Percentiles rank a stretch among this genome's conserved stretches.
Evolutionary conservation across 2,888 invertebrate genomes (phyloP).

Genomic region (Tetragonisca angustula): DNA sequence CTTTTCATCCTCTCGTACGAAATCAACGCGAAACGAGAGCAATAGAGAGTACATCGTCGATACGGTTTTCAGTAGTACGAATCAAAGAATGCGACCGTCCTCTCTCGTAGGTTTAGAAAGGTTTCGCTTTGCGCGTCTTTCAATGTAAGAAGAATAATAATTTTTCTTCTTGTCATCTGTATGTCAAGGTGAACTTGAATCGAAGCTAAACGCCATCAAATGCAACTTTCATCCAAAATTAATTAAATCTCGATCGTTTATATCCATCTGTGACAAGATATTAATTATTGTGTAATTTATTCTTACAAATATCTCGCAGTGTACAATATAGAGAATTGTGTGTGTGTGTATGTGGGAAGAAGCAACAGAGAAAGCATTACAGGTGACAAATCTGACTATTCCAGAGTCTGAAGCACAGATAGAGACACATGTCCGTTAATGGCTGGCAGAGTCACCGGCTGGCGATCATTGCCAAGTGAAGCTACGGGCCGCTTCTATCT

Average conservation of each 20-base stretch:
- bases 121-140: background rate
- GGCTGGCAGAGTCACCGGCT: conserved; percentile 81
- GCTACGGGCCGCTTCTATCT: conserved; percentile 77
- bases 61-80: conserved; percentile 7
- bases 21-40: background rate
- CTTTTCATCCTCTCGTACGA: background rate
- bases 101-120: background rate
- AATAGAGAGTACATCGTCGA: too few relatives aligned
- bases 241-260: too few relatives aligned
- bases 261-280: too few relatives aligned
- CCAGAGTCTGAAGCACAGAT: conserved; percentile 74
- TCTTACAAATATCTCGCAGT: too few relatives aligned
- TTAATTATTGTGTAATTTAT: too few relatives aligned
- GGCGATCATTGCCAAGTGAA: conserved; percentile 83
- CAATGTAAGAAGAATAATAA: background rate
- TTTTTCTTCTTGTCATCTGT: too few relatives aligned
- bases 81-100: conserved; percentile 6
- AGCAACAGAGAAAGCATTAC: conserved; percentile 36
- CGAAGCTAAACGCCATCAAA: background rate
- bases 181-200: too few relatives aligned
- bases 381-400: conserved; percentile 66
- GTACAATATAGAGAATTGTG: too few relatives aligned
- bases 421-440: conserved; percentile 83
- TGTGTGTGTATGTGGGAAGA: background rate
- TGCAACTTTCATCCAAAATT: background rate